These are phyloP conservation scores for Peromyscus melanophrys DNA, from an alignment of 2,797 vertebrate genomes.

Conservation along the genomic window DNA sequence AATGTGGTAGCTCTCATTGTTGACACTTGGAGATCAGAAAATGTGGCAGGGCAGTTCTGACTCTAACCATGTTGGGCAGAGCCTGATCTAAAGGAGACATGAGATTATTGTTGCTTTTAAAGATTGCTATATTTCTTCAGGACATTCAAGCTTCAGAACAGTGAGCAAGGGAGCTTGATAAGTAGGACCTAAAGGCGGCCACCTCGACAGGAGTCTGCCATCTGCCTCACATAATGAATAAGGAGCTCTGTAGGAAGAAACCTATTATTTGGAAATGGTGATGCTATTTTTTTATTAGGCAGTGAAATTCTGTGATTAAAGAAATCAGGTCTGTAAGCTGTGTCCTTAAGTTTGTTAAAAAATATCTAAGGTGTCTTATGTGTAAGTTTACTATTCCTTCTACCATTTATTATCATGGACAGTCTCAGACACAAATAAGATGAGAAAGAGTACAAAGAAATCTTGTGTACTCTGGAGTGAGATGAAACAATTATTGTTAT, in stretches of 20 bases:
- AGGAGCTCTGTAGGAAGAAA: slow-evolving; percentile 44
- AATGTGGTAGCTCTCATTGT: background rate
- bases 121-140: background rate
- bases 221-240: background rate
- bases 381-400: background rate
- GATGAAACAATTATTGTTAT: background rate
- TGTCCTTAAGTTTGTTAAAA: slow-evolving; percentile 44
- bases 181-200: background rate
- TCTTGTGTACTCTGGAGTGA: background rate
- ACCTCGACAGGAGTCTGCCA: background rate
- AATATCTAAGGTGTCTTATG: slow-evolving; percentile 41
- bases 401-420: background rate
- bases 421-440: background rate
- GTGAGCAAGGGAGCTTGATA: slow-evolving; percentile 46
- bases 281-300: slow-evolving; percentile 22
- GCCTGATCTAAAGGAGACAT: slow-evolving; percentile 36
- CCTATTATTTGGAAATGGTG: slow-evolving; percentile 33
- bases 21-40: background rate
- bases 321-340: background rate
- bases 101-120: slow-evolving; percentile 46
- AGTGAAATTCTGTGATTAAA: slow-evolving; percentile 58
- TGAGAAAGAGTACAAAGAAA: background rate
- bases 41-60: background rate
- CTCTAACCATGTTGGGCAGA: slow-evolving; percentile 14
- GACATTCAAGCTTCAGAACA: slow-evolving; percentile 47